Evolutionary conservation across 2,113 vertebrate genomes (phyloP).

Genomic region (Taxidea taxus): DNA sequence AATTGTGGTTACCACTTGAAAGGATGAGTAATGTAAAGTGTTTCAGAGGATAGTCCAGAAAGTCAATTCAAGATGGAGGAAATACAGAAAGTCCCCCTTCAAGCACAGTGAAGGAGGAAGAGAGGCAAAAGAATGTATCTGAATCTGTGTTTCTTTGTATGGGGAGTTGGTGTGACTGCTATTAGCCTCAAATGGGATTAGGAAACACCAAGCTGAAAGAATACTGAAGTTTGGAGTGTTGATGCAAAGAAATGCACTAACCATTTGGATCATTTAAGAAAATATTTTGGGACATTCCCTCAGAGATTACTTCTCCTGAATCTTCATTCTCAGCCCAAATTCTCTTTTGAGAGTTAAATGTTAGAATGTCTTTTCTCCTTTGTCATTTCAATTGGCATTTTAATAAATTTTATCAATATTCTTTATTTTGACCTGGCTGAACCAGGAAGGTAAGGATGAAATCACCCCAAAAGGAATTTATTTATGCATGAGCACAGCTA

Average conservation of each 20-base stretch:
- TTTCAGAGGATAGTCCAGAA: slow-evolving; percentile 14
- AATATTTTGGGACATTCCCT: neutral
- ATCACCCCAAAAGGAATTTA: neutral
- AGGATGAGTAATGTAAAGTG: neutral
- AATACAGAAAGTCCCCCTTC: neutral
- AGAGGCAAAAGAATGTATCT: neutral
- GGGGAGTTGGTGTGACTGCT: neutral
- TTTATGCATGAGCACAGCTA: neutral
- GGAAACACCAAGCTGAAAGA: neutral
- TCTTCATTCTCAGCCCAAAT: neutral
- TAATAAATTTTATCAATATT: neutral
- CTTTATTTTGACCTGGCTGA: neutral
- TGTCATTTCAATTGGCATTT: slow-evolving; percentile 12
- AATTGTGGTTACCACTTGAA: neutral
- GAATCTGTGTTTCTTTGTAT: neutral
- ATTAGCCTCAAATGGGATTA: neutral
- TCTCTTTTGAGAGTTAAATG: neutral
- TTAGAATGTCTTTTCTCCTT: neutral
- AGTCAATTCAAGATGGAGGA: neutral
- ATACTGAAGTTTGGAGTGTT: neutral
- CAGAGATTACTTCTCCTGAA: neutral
- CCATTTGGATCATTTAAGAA: neutral
- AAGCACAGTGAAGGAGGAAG: neutral
- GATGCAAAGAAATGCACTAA: neutral
- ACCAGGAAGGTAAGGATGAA: neutral